Percentiles rank a stretch among this genome's conserved stretches.
phyloP scores from a whole-genome alignment of 2,113 vertebrate species.

The Corythaixoides concolor region DNA sequence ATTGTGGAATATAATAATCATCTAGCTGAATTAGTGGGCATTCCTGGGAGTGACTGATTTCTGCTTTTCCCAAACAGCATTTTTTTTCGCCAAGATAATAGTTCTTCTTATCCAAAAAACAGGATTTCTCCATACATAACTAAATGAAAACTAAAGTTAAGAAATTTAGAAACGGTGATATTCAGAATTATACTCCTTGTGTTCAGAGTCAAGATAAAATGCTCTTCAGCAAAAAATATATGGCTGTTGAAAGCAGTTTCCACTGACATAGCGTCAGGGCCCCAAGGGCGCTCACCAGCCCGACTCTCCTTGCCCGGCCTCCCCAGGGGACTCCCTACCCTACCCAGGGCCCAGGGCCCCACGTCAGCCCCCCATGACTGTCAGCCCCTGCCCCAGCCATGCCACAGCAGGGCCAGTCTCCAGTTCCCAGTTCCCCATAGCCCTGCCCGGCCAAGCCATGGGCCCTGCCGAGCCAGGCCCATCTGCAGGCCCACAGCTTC shows the following conservation, averaged over 20 bases:
- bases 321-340: not conserved
- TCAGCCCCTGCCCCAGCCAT: not conserved
- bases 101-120: not conserved
- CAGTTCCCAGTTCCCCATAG: not conserved
- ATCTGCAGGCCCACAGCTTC: not conserved
- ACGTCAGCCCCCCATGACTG: not conserved
- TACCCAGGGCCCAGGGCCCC: too few species aligned
- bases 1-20: conserved; percentile 35
- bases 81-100: not conserved
- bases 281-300: not conserved
- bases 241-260: not conserved
- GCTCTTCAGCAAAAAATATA: not conserved
- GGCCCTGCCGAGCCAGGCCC: too few species aligned
- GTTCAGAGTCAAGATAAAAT: not conserved
- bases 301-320: not conserved
- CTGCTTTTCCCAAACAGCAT: not conserved
- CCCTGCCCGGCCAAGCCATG: not conserved
- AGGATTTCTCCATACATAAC: not conserved
- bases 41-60: conserved; percentile 43
- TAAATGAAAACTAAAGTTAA: not conserved
- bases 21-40: conserved; percentile 43
- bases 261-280: too few species aligned
- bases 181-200: not conserved
- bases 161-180: not conserved
- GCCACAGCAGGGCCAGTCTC: not conserved